Evolutionary conservation across 2,888 invertebrate species (phyloP).

Genomic region (Horisme vitalbata): DNA sequence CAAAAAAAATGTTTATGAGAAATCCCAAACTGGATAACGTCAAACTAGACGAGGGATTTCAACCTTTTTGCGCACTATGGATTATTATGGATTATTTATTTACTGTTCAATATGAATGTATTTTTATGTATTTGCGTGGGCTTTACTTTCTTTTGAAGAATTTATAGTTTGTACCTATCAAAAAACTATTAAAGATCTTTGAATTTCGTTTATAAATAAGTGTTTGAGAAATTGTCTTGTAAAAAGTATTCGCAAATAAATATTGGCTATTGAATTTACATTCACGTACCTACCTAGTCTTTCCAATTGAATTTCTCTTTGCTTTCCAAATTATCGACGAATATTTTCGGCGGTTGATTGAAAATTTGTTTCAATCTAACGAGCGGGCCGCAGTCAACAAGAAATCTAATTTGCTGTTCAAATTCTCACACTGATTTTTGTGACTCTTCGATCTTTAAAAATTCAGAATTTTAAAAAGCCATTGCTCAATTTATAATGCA

Average conservation of each 20-base stretch:
- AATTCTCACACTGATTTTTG: constrained; percentile 52
- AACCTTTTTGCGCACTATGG: constrained; percentile 15
- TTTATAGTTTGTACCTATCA: too few relatives aligned
- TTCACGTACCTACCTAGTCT: constrained; percentile 25
- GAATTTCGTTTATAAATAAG: too few relatives aligned
- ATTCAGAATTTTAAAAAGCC: too few relatives aligned
- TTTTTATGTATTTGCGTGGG: too few relatives aligned
- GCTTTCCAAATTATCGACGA: constrained; percentile 49
- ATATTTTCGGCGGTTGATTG: constrained; percentile 59
- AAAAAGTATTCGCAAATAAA: constrained; percentile 27
- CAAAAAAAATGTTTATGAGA: neutral
- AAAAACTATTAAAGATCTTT: too few relatives aligned
- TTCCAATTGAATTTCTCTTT: constrained; percentile 40
- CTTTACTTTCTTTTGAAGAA: too few relatives aligned
- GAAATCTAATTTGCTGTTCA: constrained; percentile 63
- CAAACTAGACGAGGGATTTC: constrained; percentile 12
- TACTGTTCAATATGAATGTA: too few relatives aligned
- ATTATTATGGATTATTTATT: too few relatives aligned
- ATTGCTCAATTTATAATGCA: too few relatives aligned
- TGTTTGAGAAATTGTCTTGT: constrained; percentile 7
- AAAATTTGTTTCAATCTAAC: constrained; percentile 66
- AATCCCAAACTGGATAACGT: constrained; percentile 16
- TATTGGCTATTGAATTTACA: constrained; percentile 9
- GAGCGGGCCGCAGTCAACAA: constrained; percentile 63
- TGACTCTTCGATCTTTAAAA: constrained; percentile 5